Conservation (phyloP, 2,113 vertebrate species). For the Baryphthengus martii region DNA sequence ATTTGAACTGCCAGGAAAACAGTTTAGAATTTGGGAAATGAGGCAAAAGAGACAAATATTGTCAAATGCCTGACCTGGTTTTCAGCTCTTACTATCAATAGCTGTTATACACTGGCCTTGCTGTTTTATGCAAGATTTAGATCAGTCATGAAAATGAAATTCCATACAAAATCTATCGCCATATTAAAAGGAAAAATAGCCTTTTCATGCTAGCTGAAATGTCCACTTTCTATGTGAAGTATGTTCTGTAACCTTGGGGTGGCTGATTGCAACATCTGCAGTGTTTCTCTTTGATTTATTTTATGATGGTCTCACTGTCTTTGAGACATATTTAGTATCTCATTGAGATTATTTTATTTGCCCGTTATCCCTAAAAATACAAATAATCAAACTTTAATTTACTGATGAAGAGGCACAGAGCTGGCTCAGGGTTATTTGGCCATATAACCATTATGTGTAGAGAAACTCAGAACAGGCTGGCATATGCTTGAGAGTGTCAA, state of each 20-base stretch:
- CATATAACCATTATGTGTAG: background rate
- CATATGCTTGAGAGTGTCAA: background rate
- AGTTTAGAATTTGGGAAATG: constrained; percentile 7
- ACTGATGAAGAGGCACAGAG: background rate
- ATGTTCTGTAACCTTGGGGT: background rate
- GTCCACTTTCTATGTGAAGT: background rate
- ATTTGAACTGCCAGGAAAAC: constrained; percentile 28
- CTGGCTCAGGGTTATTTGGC: background rate
- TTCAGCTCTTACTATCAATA: background rate
- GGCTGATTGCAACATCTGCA: background rate
- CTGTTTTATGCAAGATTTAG: background rate
- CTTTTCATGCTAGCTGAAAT: background rate
- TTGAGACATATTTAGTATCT: background rate
- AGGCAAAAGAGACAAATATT: constrained; percentile 11
- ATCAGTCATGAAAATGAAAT: background rate
- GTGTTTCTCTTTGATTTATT: background rate
- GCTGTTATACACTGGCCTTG: background rate
- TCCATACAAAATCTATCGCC: constrained; percentile 21
- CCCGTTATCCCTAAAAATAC: background rate
- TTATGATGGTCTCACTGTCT: background rate
- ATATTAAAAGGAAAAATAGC: background rate
- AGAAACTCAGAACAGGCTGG: background rate
- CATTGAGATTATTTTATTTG: background rate
- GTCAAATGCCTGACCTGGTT: constrained; percentile 25
- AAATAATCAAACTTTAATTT: background rate